phyloP scores from a whole-genome alignment of 2,113 vertebrate species.

The Falco punctatus region DNA sequence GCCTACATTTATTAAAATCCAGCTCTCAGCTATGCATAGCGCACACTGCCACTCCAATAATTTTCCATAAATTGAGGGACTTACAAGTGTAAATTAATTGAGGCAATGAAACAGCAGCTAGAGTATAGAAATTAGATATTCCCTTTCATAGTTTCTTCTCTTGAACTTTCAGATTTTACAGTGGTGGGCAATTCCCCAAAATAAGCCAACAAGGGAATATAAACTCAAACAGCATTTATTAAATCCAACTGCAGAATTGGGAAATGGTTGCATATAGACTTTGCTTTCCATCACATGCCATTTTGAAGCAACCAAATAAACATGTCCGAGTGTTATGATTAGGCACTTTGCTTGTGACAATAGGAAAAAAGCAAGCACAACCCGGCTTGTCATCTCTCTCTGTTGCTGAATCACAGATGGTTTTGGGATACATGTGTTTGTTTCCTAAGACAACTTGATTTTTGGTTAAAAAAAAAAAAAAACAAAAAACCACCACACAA shows the following conservation, averaged over 20 bases:
- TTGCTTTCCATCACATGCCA: neutral
- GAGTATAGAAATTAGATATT: conserved; percentile 59
- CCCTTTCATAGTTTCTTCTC: conserved; percentile 40
- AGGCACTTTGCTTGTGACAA: neutral
- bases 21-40: conserved; percentile 30
- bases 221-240: conserved; percentile 44
- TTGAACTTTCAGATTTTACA: conserved; percentile 54
- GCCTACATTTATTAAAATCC: conserved; percentile 50
- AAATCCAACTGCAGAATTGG: neutral
- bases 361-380: neutral
- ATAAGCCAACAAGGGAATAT: conserved; percentile 10
- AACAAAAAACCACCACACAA: neutral
- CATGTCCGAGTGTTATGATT: neutral
- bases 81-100: conserved; percentile 52
- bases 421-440: neutral
- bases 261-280: neutral
- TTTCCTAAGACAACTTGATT: neutral
- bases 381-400: neutral
- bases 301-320: neutral
- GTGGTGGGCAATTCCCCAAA: conserved; percentile 2
- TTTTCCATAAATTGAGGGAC: conserved; percentile 32
- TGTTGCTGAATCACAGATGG: neutral
- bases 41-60: conserved; percentile 14
- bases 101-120: conserved; percentile 33
- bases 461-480: neutral